Base-by-base conservation (phyloP, 92 coral and sea anemone genomes). In the Zoanthus sociatus region DNA sequence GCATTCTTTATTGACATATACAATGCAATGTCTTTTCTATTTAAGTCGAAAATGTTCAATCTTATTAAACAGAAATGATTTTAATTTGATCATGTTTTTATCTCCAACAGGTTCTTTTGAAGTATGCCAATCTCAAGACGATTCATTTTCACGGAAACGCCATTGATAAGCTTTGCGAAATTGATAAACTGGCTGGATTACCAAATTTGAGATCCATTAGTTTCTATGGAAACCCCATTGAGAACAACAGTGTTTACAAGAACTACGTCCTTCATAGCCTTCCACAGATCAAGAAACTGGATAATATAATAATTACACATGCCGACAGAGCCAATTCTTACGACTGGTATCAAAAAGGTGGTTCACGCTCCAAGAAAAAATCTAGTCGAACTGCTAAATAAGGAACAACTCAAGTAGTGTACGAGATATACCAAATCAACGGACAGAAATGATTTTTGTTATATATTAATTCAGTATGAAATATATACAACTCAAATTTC, bases 171-270 rank as follows among this genome's bases (percentile, higher is more conserved):
- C 87, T 96, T 51, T 67, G 92, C n/a, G 99, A 96, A 82, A 58
- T 96, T 42, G 99, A 96, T 83, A 96, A 94, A 91, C 96, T 96
- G 30, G 96, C 95, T 72, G 93, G 82, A 76, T 91, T 96, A 15
- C 87, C 94, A 46, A 87, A 93, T 37, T 95, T 96, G 11, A 88
- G 70, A 37, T 84, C 93, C 30, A 63, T 96, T 54, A 93, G 95
- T 68, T 78, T 96, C 46, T 96, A 96, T 73, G 99, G 99, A 44
- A 96, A 96, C 76, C 96, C 96, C 46, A 90, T 96, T 48, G 99
- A 96, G 69, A 78, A 79, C 55, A 71, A 45, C 73, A 90, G 87
- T 26, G 94, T 94, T 5, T 94, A 93, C 77, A 95, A 89, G 86
- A 79, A 93, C 73, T 95, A 96, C 83, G 78, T 94, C 71, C 84